Base-by-base conservation (phyloP, 2,888 invertebrate species). In the Morpho deidamia region DNA sequence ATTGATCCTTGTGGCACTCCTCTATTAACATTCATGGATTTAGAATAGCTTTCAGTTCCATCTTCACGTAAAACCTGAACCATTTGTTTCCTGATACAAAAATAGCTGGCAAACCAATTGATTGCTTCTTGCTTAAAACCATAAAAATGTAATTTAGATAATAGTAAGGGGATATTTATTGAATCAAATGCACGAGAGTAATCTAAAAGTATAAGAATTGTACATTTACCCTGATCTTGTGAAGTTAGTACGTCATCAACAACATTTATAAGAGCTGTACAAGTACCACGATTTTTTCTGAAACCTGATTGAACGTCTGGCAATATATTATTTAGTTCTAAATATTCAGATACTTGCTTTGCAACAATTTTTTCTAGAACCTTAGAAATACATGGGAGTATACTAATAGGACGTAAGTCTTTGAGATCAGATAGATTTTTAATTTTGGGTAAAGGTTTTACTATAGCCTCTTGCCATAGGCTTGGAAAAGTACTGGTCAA, bases 1-100 rank as follows among this genome's bases (percentile, higher is more conserved):
- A 58, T 58, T 8, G 56, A 60, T 1, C 58, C 59, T n/a, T 62
- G 56, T 0, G 58, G 58, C 1, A 60, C 53, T 3, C 56, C 55
- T 14, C 55, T 52, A 7, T 1, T 38, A 1, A 50, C 35, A 11
- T 10, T 1, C 3, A 7, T n/a, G 33, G 10, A 14, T 7, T 32
- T 7, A n/a, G 47, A 47, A n/a, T 7, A 10, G 23, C 8, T 10
- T 10, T 14, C 11, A 34, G 34, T 44, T 7, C 34, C 44, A 37
- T 45, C 45, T 9, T 45, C 45, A 11, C 23, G 12, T 1, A 23
- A 5, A 14, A 39, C 5, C 14, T 46, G 12, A 7, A 38, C 46
- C 10, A 46, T 38, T 23, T 46, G 46, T 9, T 46, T 46, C 14
- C 46, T 7, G 12, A 10, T 38, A 35, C n/a, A 12, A 11, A 46